Evolutionary conservation across 1,140 invertebrate species (phyloP).

Genomic region (Leguminivora glycinivorella): DNA sequence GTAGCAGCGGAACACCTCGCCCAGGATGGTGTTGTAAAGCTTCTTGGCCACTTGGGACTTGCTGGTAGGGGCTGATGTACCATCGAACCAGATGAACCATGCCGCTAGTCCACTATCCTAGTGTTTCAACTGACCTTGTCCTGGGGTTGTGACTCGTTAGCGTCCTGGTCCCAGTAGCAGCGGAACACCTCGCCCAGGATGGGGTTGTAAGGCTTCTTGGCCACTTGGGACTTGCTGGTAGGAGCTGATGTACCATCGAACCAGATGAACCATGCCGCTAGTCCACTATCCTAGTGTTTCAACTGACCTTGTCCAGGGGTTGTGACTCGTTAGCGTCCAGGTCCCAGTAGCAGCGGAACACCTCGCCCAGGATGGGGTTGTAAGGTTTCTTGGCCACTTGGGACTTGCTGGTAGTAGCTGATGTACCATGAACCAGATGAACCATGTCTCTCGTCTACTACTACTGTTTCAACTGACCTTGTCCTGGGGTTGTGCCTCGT

Average conservation of each 20-base stretch:
- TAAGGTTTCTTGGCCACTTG: slow-evolving; percentile 98
- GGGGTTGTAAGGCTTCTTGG: slow-evolving; percentile 99
- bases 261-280: too few relatives aligned
- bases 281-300: background rate
- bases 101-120: background rate
- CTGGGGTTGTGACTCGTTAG: slow-evolving; percentile 43
- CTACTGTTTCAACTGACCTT: slow-evolving; percentile 53
- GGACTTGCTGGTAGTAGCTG: slow-evolving; percentile 97
- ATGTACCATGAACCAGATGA: slow-evolving; percentile 87
- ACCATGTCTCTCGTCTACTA: background rate
- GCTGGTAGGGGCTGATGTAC: too few relatives aligned
- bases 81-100: too few relatives aligned
- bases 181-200: slow-evolving; percentile 96
- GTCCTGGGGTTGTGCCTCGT: slow-evolving; percentile 43
- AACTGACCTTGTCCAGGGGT: slow-evolving; percentile 52
- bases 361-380: slow-evolving; percentile 97
- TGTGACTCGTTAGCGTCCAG: slow-evolving; percentile 68
- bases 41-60: slow-evolving; percentile 97
- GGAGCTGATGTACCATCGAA: slow-evolving; percentile 95
- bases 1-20: slow-evolving; percentile 95
- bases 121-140: slow-evolving; percentile 57
- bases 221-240: slow-evolving; percentile 97
- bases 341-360: slow-evolving; percentile 95
- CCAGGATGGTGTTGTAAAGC: slow-evolving; percentile 98
- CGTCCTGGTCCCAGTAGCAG: slow-evolving; percentile 90